Evolutionary conservation across 2,888 invertebrate species (phyloP), one percentile per base, ranked within the genome.

Genomic region (Agapostemon virescens): DNA sequence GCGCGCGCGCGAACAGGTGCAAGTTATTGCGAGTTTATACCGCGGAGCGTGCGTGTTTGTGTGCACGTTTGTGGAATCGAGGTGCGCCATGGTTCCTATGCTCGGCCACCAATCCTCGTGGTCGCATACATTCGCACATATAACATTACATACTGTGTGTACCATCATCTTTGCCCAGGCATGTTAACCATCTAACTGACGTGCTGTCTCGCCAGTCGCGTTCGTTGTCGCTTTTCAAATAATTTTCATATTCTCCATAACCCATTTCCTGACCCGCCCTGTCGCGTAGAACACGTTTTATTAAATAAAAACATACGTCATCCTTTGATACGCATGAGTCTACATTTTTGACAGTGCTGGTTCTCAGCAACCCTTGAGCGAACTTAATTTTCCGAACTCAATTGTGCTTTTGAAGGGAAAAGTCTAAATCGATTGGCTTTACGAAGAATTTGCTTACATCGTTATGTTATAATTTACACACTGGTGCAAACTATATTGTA

Each of bases 1-100:
- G 76, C 11, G 76, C 15, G 82, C 40, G 76, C 15, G 74, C 11
- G 82, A 49, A 82, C 82, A 82, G 84, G 79, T 85, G 79, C 82
- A 74, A 77, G 82, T 85, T 84, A 84, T 77, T 70, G 85, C 85
- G 72, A 74, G 79, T 82, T 79, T 82, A 81, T 81, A 71, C 64
- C 61, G 26, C 40, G 15, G 40, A n/a, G 36, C 20, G 68, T 63
- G 40, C 7, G 38, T 45, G 68, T 38, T 20, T n/a, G 67, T 3
- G 11, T 7, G 63, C 23, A n/a, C 40, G 33, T 15, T 33, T 23
- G 13, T 55, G 67, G 9, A 13, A 40, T 15, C 64, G 66, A 45
- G 30, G n/a, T 61, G 69, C 13, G 55, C 38, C 23, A 20, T 40
- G 49, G 33, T 67, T 70, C 45, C 42, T 7, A 20, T 78, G 38